Evolutionary conservation across 2,797 vertebrate genomes (phyloP).

Genomic region (Alcedo atthis): DNA sequence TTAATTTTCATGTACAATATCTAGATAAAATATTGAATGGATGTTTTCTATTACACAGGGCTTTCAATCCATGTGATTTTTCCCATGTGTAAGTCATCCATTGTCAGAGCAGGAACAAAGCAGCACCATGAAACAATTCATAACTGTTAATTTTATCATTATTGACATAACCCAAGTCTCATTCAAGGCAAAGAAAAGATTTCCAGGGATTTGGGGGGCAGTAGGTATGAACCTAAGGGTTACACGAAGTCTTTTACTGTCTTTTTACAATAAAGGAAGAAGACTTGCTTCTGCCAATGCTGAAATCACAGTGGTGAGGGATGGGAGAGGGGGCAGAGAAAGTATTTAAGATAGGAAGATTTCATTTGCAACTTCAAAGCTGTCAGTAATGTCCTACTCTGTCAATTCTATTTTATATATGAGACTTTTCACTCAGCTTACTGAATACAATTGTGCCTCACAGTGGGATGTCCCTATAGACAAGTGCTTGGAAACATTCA

Average conservation of each 20-base stretch:
- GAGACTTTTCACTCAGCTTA: constrained; percentile 9
- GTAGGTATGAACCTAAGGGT: not conserved
- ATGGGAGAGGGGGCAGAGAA: not conserved
- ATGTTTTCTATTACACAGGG: not conserved
- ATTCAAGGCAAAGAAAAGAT: not conserved
- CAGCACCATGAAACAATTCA: not conserved
- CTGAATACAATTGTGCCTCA: not conserved
- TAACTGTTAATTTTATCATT: constrained; percentile 12
- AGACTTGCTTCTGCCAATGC: not conserved
- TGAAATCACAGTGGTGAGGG: not conserved
- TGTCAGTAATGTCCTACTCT: not conserved
- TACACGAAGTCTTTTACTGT: not conserved
- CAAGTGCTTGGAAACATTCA: not conserved
- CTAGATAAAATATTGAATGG: not conserved
- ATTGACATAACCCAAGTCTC: not conserved
- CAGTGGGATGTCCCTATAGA: not conserved
- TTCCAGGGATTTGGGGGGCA: not conserved
- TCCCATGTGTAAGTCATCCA: not conserved
- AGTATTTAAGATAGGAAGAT: not conserved
- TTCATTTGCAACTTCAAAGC: constrained; percentile 8
- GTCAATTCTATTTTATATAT: not conserved
- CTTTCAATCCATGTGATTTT: not conserved
- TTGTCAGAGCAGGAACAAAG: not conserved
- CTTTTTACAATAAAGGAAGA: not conserved
- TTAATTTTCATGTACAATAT: not conserved